Percentiles rank a stretch among this genome's conserved stretches.
phyloP scores from a whole-genome alignment of 2,888 invertebrate species.

The Ophioninae sp. region DNA sequence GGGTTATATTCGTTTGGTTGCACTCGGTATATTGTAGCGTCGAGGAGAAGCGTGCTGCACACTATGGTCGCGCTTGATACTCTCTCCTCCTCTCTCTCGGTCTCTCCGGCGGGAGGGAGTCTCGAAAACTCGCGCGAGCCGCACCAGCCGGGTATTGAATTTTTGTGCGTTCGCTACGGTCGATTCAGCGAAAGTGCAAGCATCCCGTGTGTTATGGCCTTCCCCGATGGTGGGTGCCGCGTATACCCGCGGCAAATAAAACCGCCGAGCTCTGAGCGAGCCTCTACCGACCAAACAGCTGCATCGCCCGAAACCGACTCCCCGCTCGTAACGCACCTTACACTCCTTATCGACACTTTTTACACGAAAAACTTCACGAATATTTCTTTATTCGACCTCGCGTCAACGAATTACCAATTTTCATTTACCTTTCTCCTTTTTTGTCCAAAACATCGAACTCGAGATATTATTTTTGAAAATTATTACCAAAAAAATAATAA shows the following conservation, averaged over 20 bases:
- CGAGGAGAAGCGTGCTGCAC: slow-evolving; percentile 71
- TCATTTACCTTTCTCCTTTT: too few species aligned
- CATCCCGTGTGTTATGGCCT: slow-evolving; percentile 58
- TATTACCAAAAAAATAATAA: too few species aligned
- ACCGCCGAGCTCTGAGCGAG: slow-evolving; percentile 38
- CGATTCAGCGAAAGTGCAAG: slow-evolving; percentile 79
- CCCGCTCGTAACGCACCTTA: slow-evolving; percentile 33
- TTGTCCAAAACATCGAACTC: too few species aligned
- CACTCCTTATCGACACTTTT: slow-evolving; percentile 15
- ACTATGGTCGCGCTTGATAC: slow-evolving; percentile 68
- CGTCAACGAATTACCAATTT: too few species aligned
- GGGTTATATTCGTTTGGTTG: slow-evolving; percentile 72
- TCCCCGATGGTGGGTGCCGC: slow-evolving; percentile 35
- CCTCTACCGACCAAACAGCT: slow-evolving; percentile 65
- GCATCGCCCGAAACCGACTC: slow-evolving; percentile 51
- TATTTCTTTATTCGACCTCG: too few species aligned
- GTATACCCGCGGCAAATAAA: slow-evolving; percentile 35
- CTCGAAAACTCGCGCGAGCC: slow-evolving; percentile 66
- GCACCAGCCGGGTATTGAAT: slow-evolving; percentile 76
- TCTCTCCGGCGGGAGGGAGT: slow-evolving; percentile 32
- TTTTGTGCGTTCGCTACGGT: slow-evolving; percentile 79
- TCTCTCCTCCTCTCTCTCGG: slow-evolving; percentile 36
- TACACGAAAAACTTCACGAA: slow-evolving; percentile 29
- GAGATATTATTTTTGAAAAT: too few species aligned
- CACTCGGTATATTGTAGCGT: slow-evolving; percentile 73